Evolutionary conservation across 2,113 vertebrate genomes (phyloP).

Genomic region (Neolamprologus tretocephalus): DNA sequence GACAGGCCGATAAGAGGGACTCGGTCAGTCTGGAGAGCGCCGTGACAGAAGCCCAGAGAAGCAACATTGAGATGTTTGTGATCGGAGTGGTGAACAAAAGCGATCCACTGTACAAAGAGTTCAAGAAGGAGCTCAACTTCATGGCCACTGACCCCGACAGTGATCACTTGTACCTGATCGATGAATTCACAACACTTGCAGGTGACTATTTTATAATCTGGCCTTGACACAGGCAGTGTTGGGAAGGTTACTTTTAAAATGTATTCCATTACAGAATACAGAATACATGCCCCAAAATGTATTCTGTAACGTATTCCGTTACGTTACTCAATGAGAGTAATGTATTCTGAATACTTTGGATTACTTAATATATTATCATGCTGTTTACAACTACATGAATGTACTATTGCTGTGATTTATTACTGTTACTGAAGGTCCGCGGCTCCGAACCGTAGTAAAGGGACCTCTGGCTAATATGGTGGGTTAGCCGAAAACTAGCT

Average conservation of each 20-base stretch:
- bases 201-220: conserved; percentile 56
- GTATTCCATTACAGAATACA: too few relatives aligned
- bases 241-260: too few relatives aligned
- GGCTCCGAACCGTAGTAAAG: too few relatives aligned
- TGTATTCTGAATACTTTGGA: too few relatives aligned
- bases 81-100: conserved; percentile 77
- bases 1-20: conserved; percentile 75
- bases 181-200: conserved; percentile 75
- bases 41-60: conserved; percentile 58
- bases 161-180: conserved; percentile 75
- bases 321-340: too few relatives aligned
- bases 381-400: too few relatives aligned
- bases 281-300: fast-evolving
- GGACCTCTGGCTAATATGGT: too few relatives aligned
- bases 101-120: conserved; percentile 67
- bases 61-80: conserved; percentile 75
- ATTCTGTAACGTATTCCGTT: too few relatives aligned
- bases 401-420: too few relatives aligned
- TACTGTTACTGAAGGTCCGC: too few relatives aligned
- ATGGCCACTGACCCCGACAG: conserved; percentile 77
- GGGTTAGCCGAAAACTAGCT: fast-evolving
- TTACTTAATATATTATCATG: too few relatives aligned
- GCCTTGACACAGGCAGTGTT: background rate
- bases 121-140: conserved; percentile 74
- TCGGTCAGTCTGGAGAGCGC: conserved; percentile 55